Evolutionary conservation across 2,797 vertebrate species (phyloP).

Genomic region (Platyrinchus mystaceus): DNA sequence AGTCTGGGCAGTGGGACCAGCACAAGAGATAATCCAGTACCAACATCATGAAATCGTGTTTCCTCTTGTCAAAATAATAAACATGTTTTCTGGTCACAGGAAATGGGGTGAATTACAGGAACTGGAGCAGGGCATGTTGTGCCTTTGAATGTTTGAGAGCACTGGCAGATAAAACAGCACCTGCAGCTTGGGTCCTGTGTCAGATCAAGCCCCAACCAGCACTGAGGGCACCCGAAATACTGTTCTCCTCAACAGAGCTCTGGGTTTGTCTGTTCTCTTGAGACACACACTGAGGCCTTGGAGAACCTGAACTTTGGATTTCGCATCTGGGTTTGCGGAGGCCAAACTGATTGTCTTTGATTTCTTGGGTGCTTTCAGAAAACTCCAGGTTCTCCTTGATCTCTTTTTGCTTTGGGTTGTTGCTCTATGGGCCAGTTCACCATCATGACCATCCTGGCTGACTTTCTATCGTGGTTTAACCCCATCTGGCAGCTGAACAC

Average conservation of each 20-base stretch:
- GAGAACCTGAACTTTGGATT: background rate
- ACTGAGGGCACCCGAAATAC: background rate
- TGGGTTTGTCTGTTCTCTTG: background rate
- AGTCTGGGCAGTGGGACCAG: background rate
- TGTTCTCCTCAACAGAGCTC: background rate
- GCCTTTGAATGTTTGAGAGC: background rate
- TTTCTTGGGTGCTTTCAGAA: background rate
- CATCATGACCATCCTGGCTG: background rate
- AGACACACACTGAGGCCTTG: background rate
- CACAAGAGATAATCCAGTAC: background rate
- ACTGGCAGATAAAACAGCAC: background rate
- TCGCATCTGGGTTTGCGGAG: accelerated
- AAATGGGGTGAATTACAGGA: constrained; percentile 39
- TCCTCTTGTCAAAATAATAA: constrained; percentile 9
- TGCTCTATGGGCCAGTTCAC: background rate
- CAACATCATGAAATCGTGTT: background rate
- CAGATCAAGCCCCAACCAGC: background rate
- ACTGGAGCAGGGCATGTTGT: background rate
- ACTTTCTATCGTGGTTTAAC: background rate
- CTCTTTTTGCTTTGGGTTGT: background rate
- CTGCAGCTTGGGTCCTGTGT: background rate
- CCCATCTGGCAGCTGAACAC: background rate
- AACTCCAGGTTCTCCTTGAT: background rate
- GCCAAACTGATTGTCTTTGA: accelerated
- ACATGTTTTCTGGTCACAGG: background rate